Evolutionary conservation across 2,888 invertebrate species (phyloP).

Genomic region (Netelia melanura): DNA sequence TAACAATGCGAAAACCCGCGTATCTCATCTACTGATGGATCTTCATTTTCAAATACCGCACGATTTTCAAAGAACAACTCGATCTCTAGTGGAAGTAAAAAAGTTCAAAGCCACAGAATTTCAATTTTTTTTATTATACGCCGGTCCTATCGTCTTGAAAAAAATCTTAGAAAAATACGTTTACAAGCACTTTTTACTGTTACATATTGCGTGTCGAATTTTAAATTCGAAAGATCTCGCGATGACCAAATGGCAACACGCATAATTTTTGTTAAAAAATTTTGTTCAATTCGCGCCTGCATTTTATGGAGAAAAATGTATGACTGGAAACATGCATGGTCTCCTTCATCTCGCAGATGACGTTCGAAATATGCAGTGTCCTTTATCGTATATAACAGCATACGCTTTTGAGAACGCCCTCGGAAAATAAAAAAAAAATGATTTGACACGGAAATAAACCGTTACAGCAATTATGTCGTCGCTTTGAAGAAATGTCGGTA

Average conservation of each 20-base stretch:
- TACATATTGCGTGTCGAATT: conserved; percentile 30
- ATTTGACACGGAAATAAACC: too few relatives aligned
- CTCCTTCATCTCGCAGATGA: conserved; percentile 65
- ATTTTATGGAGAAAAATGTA: conserved; percentile 32
- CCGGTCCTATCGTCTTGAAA: conserved; percentile 45
- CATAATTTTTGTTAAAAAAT: conserved; percentile 19
- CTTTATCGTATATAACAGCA: conserved; percentile 43
- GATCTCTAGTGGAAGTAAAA: conserved; percentile 35
- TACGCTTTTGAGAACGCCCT: too few relatives aligned
- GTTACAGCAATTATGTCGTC: too few relatives aligned
- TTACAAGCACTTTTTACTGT: conserved; percentile 28
- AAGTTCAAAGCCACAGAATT: conserved; percentile 51
- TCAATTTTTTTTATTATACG: conserved; percentile 38
- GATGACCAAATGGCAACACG: conserved; percentile 29
- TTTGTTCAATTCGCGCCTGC: conserved; percentile 30
- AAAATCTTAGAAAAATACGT: not conserved
- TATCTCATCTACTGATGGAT: conserved; percentile 17
- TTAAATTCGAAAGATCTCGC: conserved; percentile 20
- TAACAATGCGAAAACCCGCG: conserved; percentile 13
- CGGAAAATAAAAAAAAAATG: too few relatives aligned
- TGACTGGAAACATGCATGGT: conserved; percentile 58
- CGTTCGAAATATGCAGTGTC: conserved; percentile 47
- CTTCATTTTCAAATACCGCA: conserved; percentile 35
- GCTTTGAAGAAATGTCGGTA: too few relatives aligned
- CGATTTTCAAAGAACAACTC: conserved; percentile 44